phyloP scores from a whole-genome alignment of 2,888 invertebrate species.

The Rotaria sp. region DNA sequence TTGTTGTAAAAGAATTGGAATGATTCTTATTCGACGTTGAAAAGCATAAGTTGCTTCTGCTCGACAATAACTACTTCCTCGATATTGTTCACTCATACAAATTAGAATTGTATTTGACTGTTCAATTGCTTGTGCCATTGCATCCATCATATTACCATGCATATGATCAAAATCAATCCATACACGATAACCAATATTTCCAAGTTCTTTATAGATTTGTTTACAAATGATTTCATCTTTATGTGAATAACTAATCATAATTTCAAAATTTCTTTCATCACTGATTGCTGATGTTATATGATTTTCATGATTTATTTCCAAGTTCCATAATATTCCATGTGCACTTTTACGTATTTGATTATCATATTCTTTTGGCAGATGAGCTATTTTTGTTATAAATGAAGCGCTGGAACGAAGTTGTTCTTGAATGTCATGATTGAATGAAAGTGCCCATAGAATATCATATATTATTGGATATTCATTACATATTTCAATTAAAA shows the following conservation, averaged over 20 bases:
- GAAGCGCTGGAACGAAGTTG: not conserved
- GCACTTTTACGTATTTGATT: not conserved
- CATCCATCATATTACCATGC: not conserved
- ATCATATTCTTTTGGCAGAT: not conserved
- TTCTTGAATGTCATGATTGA: not conserved
- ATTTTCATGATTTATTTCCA: not conserved
- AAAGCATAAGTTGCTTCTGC: constrained; percentile 28
- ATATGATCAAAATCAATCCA: constrained; percentile 28
- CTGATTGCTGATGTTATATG: not conserved
- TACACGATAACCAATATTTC: not conserved
- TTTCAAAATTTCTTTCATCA: not conserved
- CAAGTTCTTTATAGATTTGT: not conserved
- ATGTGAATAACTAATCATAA: constrained; percentile 29
- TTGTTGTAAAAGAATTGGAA: not conserved
- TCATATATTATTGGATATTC: not conserved
- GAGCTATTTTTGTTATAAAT: not conserved
- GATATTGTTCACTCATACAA: constrained; percentile 22
- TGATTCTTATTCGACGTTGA: not conserved
- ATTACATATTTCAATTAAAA: not conserved
- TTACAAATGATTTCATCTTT: not conserved
- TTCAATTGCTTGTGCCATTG: constrained; percentile 30
- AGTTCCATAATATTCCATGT: not conserved
- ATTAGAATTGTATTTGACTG: not conserved
- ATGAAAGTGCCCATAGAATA: not conserved
- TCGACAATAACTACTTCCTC: constrained; percentile 19